Conservation (phyloP, 2,888 invertebrate species). For the Entomobrya proxima region DNA sequence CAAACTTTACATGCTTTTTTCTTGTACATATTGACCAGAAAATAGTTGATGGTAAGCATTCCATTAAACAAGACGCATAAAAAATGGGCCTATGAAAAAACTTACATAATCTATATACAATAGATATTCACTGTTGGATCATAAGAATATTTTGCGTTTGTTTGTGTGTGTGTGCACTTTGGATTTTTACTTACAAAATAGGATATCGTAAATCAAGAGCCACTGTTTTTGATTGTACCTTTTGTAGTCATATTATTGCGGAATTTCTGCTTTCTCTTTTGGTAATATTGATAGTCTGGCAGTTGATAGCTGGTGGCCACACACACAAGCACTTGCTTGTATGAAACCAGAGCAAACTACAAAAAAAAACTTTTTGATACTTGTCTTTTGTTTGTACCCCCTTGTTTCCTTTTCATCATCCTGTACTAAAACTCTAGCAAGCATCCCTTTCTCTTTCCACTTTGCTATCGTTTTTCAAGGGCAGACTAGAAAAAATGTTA, state of each 20-base stretch:
- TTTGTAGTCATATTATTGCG: conserved; percentile 49
- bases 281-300: background rate
- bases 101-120: too few species aligned
- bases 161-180: background rate
- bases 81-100: background rate
- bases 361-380: conserved; percentile 22
- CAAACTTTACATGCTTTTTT: conserved; percentile 50
- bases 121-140: too few species aligned
- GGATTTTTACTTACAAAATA: background rate
- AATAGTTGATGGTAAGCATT: conserved; percentile 56
- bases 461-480: background rate
- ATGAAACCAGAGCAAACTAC: background rate
- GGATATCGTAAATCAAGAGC: conserved; percentile 61
- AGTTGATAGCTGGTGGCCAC: conserved; percentile 21
- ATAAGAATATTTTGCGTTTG: too few species aligned
- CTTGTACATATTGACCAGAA: conserved; percentile 50
- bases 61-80: conserved; percentile 22
- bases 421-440: too few species aligned
- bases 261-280: background rate
- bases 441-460: background rate
- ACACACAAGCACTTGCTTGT: background rate
- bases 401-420: background rate
- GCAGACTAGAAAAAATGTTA: background rate
- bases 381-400: conserved; percentile 14
- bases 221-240: conserved; percentile 63